phyloP scores from a whole-genome alignment of 2,888 invertebrate genomes.

The Cataglyphis albicans region DNA sequence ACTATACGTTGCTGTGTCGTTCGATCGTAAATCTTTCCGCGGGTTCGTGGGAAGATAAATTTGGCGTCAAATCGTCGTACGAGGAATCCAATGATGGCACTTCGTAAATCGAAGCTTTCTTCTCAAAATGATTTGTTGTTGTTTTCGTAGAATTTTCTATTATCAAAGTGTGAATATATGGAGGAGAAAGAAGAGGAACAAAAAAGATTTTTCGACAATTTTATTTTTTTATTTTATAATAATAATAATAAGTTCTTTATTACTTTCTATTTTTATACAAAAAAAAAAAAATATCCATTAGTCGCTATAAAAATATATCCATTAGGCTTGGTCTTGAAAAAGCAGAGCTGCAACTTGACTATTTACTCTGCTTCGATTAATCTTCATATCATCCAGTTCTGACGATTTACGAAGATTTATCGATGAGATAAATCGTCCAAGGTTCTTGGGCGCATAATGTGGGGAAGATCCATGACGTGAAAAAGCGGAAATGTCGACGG shows the following conservation, averaged over 20 bases:
- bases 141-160: neutral
- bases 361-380: conserved; percentile 13
- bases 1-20: neutral
- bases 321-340: neutral
- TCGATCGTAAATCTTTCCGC: conserved; percentile 25
- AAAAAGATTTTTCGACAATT: neutral
- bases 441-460: conserved; percentile 27
- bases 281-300: no score
- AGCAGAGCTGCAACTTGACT: neutral
- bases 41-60: conserved; percentile 21
- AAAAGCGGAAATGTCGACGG: conserved; percentile 29
- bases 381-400: conserved; percentile 7
- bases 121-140: neutral
- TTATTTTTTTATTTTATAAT: neutral
- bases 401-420: conserved; percentile 35
- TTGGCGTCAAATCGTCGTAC: conserved; percentile 34
- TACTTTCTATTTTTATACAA: neutral
- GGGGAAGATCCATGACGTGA: conserved; percentile 15
- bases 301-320: neutral
- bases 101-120: conserved; percentile 25
- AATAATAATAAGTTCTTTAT: neutral
- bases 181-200: neutral
- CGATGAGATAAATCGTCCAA: conserved; percentile 25
- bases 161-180: neutral
- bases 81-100: conserved; percentile 5